Base-by-base conservation (phyloP, 2,888 invertebrate genomes). In the Liodrosophila aerea region DNA sequence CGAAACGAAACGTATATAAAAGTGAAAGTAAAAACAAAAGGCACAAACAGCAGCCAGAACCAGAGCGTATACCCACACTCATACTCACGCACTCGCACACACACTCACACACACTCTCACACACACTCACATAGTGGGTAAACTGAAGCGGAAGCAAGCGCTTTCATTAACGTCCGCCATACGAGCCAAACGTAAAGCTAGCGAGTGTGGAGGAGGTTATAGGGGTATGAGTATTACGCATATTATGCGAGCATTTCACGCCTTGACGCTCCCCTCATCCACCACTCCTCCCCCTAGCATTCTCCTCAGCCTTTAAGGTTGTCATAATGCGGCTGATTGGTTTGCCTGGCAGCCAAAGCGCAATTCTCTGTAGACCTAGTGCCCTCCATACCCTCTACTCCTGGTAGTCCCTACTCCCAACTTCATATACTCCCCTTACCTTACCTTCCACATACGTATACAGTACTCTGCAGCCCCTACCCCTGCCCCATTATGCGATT, bases 161-260 rank as follows among this genome's bases (percentile, higher is more conserved):
- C 65, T 72, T 72, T 65, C 75, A 72, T 72, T 72, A 72, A 61
- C 72, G 74, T 39, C 31, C 31, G 52, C 22, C 45, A 53, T 53
- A 41, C 13, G 30, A 45, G 33, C 33, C n/a, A 16, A 40, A 30
- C 18, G n/a, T 31, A 1, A 18, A 30, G 37, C 31, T 5, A 45
- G 31, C 18, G 36, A 29, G 36, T 12, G 9, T 15, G 37, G 9
- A 16, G 37, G 13, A 27, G 27, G 27, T 49, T n/a, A n/a, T n/a
- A n/a, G 56, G 27, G 36, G 37, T n/a, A 15, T 9, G 37, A 22
- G 33, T 31, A 46, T 53, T 22, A 53, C 53, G 46, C 53, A 53
- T 47, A 47, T 47, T 13, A 47, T 33, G 56, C 52, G 52, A 52
- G 62, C 56, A 63, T 64, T 50, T 52, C 47, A 60, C 51, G 50